Evolutionary conservation across 1,140 invertebrate genomes (phyloP).

Genomic region (Pomacea maculata): DNA sequence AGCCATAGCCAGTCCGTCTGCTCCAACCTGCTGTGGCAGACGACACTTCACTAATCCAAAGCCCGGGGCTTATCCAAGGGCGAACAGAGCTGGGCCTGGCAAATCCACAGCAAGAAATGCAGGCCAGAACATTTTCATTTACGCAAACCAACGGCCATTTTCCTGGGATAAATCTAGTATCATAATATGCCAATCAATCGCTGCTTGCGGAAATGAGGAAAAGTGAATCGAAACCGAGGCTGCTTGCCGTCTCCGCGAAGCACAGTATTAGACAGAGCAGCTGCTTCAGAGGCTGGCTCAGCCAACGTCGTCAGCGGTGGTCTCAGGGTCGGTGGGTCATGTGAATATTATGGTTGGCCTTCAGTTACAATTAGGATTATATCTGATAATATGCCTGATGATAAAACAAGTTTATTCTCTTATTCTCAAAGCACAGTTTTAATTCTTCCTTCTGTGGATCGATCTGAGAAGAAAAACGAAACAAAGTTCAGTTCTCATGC

Average conservation of each 20-base stretch:
- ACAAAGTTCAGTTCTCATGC: too few species aligned
- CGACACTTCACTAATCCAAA: slow-evolving; percentile 27
- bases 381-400: background rate
- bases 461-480: too few species aligned
- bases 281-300: slow-evolving; percentile 22
- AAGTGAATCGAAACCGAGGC: slow-evolving; percentile 38
- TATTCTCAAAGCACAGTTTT: too few species aligned
- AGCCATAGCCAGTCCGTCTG: slow-evolving; percentile 40
- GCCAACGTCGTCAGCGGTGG: slow-evolving; percentile 11
- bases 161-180: slow-evolving; percentile 38
- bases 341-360: background rate
- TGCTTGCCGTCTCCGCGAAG: slow-evolving; percentile 39
- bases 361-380: background rate
- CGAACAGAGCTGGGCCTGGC: slow-evolving; percentile 22
- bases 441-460: too few species aligned
- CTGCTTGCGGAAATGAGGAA: slow-evolving; percentile 44
- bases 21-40: slow-evolving; percentile 22
- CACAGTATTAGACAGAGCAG: slow-evolving; percentile 12
- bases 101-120: slow-evolving; percentile 24
- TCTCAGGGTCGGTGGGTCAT: slow-evolving; percentile 11
- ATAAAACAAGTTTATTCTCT: too few species aligned
- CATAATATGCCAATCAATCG: slow-evolving; percentile 46
- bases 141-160: slow-evolving; percentile 32
- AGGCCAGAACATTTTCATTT: slow-evolving; percentile 26
- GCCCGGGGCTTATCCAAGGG: slow-evolving; percentile 30